phyloP scores from a whole-genome alignment of 2,113 vertebrate genomes.

The Ictalurus punctatus region DNA sequence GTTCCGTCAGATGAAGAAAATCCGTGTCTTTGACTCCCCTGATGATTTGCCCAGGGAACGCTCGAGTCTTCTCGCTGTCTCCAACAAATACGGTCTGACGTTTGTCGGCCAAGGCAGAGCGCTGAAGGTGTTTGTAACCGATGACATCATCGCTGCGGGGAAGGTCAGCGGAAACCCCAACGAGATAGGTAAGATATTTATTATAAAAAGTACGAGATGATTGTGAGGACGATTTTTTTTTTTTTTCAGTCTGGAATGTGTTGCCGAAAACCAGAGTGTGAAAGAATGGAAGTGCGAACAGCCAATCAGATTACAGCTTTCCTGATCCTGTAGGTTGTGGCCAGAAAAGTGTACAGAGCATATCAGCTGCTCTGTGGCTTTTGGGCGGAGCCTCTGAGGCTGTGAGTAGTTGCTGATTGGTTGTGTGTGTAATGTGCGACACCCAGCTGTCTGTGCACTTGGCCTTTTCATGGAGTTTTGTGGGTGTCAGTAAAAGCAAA shows the following conservation, averaged over 20 bases:
- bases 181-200: constrained; percentile 78
- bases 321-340: neutral
- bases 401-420: neutral
- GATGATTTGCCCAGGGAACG: constrained; percentile 85
- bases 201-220: neutral
- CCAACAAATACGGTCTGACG: constrained; percentile 89
- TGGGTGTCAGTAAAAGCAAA: neutral
- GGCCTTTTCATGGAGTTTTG: too few species aligned
- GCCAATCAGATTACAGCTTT: neutral
- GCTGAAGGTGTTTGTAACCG: constrained; percentile 83
- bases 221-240: too few species aligned
- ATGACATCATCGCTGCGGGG: constrained; percentile 80
- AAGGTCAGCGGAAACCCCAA: constrained; percentile 81
- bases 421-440: too few species aligned
- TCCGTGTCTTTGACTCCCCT: constrained; percentile 81
- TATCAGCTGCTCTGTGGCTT: neutral
- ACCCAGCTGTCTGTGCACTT: too few species aligned
- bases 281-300: neutral
- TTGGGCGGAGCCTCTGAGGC: neutral
- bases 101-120: constrained; percentile 80
- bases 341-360: neutral
- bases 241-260: neutral
- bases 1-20: constrained; percentile 92
- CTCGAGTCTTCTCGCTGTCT: constrained; percentile 80
- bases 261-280: neutral